Base-by-base conservation (phyloP, 1,140 invertebrate genomes). In the Lasioglossum baleicum region DNA sequence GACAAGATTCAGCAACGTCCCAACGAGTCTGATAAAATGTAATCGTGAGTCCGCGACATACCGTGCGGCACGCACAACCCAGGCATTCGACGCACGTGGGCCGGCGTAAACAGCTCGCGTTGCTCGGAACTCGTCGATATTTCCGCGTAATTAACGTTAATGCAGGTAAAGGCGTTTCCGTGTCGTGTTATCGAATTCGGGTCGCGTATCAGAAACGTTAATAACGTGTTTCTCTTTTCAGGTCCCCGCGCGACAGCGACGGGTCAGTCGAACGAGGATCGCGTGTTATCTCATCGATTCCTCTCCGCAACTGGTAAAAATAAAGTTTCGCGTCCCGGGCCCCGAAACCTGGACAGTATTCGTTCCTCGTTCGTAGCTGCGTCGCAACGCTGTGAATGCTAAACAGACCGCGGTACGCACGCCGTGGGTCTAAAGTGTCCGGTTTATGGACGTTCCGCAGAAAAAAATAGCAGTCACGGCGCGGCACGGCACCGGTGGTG, bases 341-440 rank as follows among this genome's bases (percentile, higher is more conserved):
- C 5, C 10, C 26, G 10, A 7, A 67, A 75, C 73, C 61, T 6
- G 53, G 61, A 65, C 73, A 2, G 56, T 86, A 89, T 90, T 88
- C 85, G 13, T 74, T 70, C 31, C 81, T 79, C 81, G 87, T 89
- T 80, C 22, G 64, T 15, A 51, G 42, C 68, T 80, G 17, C 15
- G 85, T 75, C 35, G 60, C 42, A 66, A 75, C 75, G 83, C 51
- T 73, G 69, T 87, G 90, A 90, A 90, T 91, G 86, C 80, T 83
- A 89, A 90, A 80, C 70, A 84, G 82, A 87, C 61, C 80, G 81
- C 79, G 60, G 58, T 71, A 77, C 69, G 61, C 42, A 79, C 48
- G 68, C 68, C 60, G 42, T 78, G 71, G 82, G 66, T 81, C 75
- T 90, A 91, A 91, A 91, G 90, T 91, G 90, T 91, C 69, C 81